Percentiles rank a stretch among this genome's conserved stretches.
Evolutionary conservation across 1,140 invertebrate species (phyloP).

Genomic region (Drosophila lini): DNA sequence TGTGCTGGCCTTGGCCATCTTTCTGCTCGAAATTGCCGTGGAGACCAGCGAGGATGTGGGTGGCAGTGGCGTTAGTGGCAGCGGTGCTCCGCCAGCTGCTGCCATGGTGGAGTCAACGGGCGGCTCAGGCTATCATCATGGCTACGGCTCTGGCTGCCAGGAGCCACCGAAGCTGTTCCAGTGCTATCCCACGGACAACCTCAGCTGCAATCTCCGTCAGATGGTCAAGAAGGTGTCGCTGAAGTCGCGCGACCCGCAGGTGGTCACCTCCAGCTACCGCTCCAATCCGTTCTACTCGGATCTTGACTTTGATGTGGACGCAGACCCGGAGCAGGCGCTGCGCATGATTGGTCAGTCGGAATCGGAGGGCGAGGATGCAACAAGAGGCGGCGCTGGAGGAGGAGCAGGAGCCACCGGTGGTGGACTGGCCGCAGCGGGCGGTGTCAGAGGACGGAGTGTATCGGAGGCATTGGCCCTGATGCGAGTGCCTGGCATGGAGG

Average conservation of each 20-base stretch:
- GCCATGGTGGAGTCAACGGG: slow-evolving; percentile 72
- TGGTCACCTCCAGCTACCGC: slow-evolving; percentile 85
- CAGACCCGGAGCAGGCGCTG: slow-evolving; percentile 50
- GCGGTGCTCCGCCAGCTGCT: slow-evolving; percentile 19
- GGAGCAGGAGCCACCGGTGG: not conserved
- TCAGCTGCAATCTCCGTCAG: slow-evolving; percentile 92
- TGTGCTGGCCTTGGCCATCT: slow-evolving; percentile 92
- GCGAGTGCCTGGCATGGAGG: slow-evolving; percentile 77
- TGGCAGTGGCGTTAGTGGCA: slow-evolving; percentile 1
- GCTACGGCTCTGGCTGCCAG: slow-evolving; percentile 49
- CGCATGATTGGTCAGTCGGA: slow-evolving; percentile 74
- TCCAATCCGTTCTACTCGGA: slow-evolving; percentile 85
- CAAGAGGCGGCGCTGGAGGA: slow-evolving; percentile 49
- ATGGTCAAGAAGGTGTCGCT: slow-evolving; percentile 88
- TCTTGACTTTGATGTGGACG: slow-evolving; percentile 87
- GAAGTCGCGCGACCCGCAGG: slow-evolving; percentile 86
- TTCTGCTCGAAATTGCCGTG: slow-evolving; percentile 93
- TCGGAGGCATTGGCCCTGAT: slow-evolving; percentile 60
- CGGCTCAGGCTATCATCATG: slow-evolving; percentile 51
- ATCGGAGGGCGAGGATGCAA: slow-evolving; percentile 47
- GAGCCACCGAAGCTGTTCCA: slow-evolving; percentile 87
- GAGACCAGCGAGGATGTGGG: slow-evolving; percentile 87
- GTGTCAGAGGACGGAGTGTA: slow-evolving; percentile 31
- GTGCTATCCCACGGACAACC: slow-evolving; percentile 91
- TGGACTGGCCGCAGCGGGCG: slow-evolving; percentile 19